Conservation (phyloP, 1,140 invertebrate species). For the Acarapis woodi region DNA sequence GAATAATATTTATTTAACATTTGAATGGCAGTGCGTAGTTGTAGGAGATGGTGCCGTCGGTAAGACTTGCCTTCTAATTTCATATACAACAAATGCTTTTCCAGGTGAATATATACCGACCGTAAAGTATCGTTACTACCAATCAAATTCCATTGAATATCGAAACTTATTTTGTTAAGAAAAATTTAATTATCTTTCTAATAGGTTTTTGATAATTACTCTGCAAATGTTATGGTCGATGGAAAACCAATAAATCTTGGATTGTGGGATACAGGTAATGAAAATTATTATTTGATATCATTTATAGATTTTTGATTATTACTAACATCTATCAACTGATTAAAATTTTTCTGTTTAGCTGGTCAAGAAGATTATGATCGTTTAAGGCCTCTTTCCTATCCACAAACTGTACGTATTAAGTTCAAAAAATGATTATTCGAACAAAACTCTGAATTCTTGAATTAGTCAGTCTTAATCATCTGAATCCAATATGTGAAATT, state of each 20-base stretch:
- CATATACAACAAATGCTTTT: conserved; percentile 94
- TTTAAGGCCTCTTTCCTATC: conserved; percentile 79
- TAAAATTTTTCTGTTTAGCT: too few species aligned
- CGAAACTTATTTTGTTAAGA: conserved; percentile 83
- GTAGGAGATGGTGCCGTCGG: conserved; percentile 50
- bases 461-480: too few species aligned
- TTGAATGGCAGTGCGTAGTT: too few species aligned
- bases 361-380: conserved; percentile 92
- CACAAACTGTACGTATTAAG: conserved; percentile 49
- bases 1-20: too few species aligned
- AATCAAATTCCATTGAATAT: conserved; percentile 49
- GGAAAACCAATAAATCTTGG: conserved; percentile 88
- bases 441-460: too few species aligned
- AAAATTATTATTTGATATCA: too few species aligned
- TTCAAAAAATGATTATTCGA: neutral
- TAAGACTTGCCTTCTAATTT: conserved; percentile 97
- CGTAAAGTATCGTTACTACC: conserved; percentile 21
- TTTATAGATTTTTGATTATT: too few species aligned
- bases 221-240: conserved; percentile 99
- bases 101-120: conserved; percentile 91
- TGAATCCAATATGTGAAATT: too few species aligned
- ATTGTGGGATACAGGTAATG: conserved; percentile 73
- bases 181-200: conserved; percentile 86
- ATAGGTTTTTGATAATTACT: conserved; percentile 99
- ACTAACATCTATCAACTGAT: too few species aligned